Conservation (phyloP, 2,113 vertebrate species). For the Datnioides undecimradiatus region DNA sequence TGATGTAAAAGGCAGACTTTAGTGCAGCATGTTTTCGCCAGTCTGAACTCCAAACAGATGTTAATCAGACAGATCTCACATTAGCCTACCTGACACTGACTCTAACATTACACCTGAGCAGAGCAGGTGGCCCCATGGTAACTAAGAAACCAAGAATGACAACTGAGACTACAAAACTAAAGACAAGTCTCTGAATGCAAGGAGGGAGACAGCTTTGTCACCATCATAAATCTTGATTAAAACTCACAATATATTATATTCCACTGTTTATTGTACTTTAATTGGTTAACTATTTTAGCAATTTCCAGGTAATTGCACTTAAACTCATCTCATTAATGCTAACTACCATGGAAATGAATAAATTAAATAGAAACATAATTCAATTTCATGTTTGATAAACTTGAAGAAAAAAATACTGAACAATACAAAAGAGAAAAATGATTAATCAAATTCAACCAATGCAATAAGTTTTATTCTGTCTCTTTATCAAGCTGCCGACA, state of each 20-base stretch:
- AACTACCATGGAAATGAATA: not conserved
- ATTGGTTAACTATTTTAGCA: not conserved
- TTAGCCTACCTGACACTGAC: slow-evolving; percentile 73
- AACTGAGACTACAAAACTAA: slow-evolving; percentile 42
- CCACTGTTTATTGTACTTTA: not conserved
- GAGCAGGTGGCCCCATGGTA: slow-evolving; percentile 59
- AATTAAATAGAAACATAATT: not conserved
- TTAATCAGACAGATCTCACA: slow-evolving; percentile 47
- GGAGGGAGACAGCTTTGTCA: not conserved
- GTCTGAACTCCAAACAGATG: slow-evolving; percentile 23
- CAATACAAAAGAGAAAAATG: not conserved
- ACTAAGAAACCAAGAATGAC: slow-evolving; percentile 72
- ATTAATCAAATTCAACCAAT: not conserved
- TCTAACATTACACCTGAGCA: slow-evolving; percentile 71
- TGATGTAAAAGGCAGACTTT: slow-evolving; percentile 23
- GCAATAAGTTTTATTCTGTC: not conserved
- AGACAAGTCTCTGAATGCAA: slow-evolving; percentile 12
- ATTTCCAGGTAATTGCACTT: not conserved
- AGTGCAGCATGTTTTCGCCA: slow-evolving; percentile 17
- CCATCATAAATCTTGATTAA: not conserved
- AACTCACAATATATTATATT: not conserved
- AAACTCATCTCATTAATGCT: not conserved
- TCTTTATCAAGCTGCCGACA: slow-evolving; percentile 5
- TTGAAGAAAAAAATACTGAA: not conserved
- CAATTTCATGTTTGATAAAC: not conserved